Evolutionary conservation across 2,888 invertebrate genomes (phyloP), one percentile per base, ranked within the genome.

Genomic region (Pomacea canaliculata): DNA sequence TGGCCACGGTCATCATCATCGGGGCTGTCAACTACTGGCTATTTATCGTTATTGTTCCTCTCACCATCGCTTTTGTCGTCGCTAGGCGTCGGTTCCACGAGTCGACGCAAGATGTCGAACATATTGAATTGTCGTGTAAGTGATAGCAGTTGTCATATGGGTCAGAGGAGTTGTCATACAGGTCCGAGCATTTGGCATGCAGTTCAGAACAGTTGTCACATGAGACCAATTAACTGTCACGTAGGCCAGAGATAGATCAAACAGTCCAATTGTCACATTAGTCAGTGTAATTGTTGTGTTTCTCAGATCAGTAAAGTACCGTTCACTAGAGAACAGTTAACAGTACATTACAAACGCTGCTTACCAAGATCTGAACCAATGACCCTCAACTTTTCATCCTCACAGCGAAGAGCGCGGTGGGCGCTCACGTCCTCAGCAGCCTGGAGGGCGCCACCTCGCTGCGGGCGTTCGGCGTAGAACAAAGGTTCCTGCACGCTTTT

Each of bases 21-120:
- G 83, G 82, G 12, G 81, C 79, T 16, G 78, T 81, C 62, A 85
- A 85, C 79, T 84, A 83, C 78, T 86, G 85, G 86, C 77, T 86
- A 27, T 81, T 84, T 68, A 76, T 86, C 37, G 46, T 84, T 60
- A 79, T 85, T 37, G 27, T 85, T n/a, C 85, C 86, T 27, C 70
- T 85, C n/a, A n/a, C 78, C 27, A 37, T 79, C 66, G 69, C 82
- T n/a, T 83, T 86, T 70, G 16, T 83, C 27, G 76, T 77, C 70
- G 80, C 80, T 10, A 73, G 85, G 27, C 72, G 79, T 46, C 81
- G 84, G 62, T 85, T 83, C 77, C 79, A 83, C n/a, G 73, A 78
- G 46, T 81, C 85, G 12, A 85, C 85, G 66, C 79, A 82, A 60
- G 83, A 85, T 76, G 80, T 86, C 13, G 81, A 83, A 51, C 77